These are phyloP conservation scores for Antheraea assamensis DNA, from an alignment of 2,888 invertebrate genomes.

Conservation along the genomic window DNA sequence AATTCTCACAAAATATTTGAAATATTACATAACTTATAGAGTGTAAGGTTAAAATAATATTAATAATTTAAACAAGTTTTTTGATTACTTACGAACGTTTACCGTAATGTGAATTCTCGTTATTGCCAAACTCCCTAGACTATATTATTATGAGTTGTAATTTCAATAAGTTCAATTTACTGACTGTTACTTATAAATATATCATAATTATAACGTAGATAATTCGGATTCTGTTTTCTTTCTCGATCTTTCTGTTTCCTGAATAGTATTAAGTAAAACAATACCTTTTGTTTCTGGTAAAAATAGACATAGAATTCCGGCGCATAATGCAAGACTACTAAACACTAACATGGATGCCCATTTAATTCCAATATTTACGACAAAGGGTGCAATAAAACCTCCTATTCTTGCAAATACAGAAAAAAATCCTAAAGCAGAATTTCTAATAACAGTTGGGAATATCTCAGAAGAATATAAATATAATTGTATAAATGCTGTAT, in stretches of 20 bases:
- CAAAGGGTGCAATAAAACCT: slow-evolving; percentile 86
- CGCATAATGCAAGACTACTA: slow-evolving; percentile 56
- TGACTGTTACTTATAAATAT: background rate
- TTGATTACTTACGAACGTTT: background rate
- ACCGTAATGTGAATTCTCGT: slow-evolving; percentile 54
- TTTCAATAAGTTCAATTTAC: background rate
- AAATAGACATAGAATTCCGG: slow-evolving; percentile 60
- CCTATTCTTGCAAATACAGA: slow-evolving; percentile 87
- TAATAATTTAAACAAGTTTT: background rate
- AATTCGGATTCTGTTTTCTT: slow-evolving; percentile 12
- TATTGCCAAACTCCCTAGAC: slow-evolving; percentile 43
- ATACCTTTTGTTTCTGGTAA: slow-evolving; percentile 70
- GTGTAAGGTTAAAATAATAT: background rate
- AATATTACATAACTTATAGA: background rate
- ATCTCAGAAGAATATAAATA: slow-evolving; percentile 90
- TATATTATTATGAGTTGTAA: background rate
- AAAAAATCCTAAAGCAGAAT: slow-evolving; percentile 89
- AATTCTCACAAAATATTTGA: background rate
- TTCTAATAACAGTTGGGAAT: slow-evolving; percentile 90
- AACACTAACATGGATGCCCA: slow-evolving; percentile 69
- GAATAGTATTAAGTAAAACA: slow-evolving; percentile 65
- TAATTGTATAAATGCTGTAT: slow-evolving; percentile 84
- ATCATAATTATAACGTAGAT: slow-evolving; percentile 1
- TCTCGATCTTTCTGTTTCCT: slow-evolving; percentile 51
- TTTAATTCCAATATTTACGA: slow-evolving; percentile 79